Base-by-base conservation (phyloP, 2,113 vertebrate genomes). In the Aldabrachelys gigantea region DNA sequence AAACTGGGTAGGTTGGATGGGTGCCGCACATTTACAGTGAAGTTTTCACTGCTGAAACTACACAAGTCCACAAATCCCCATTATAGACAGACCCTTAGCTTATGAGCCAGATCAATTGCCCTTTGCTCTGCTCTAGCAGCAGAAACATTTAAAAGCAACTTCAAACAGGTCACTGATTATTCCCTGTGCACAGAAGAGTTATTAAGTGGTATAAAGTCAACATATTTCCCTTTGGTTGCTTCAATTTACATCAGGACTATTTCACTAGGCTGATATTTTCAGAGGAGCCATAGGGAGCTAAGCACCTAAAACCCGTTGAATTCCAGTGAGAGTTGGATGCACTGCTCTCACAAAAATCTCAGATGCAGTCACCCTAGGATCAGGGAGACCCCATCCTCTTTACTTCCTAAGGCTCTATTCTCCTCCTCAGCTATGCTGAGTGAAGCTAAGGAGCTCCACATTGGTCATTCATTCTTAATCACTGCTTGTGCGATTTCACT, bases 171-270 rank as follows among this genome's bases (percentile, higher is more conserved):
- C 9, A 3, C n/a, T 85, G 41, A 8, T 13, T 80, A 57, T 88
- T 83, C 76, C 0, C 0, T 16, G 25, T 83, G 17, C 1, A 1
- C 16, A 83, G 25, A 82, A 10, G 52, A 53, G 59, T 80, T 88
- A 87, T 2, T 88, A 41, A 88, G 87, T 69, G 35, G 7, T 75
- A 19, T 80, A 47, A 85, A 52, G 53, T 53, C 57, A 57, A 10
- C 38, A 56, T 25, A 78, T 14, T 16, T 91, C 91, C 47, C n/a
- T 65, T 57, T n/a, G 27, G n/a, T 89, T 89, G 59, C 5, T 35
- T 19, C 38, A 38, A 94, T 5, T 78, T 79, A 79, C 31, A 27
- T 31, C 57, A 90, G 31, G 94, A 49, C 11, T 79, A 24, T 80
- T 14, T 52, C 24, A 65, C 47, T 56, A 59, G 25, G 5, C 22